Base-by-base conservation (phyloP, 2,888 invertebrate species). In the Drosophila neutralis region DNA sequence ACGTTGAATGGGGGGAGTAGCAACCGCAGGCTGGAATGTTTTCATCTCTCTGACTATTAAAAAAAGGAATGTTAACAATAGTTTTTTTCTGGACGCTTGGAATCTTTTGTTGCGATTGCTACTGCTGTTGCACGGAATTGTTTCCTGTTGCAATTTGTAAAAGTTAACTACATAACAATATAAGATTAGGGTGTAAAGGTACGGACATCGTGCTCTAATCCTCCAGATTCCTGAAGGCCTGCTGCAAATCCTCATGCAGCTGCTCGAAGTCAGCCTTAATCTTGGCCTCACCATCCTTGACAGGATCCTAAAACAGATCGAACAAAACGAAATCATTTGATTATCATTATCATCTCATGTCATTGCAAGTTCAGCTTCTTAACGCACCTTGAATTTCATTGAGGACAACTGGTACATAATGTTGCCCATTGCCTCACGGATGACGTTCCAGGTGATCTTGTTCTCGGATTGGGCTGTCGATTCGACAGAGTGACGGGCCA, bases 401-500 rank as follows among this genome's bases (percentile, higher is more conserved):
- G 98, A 98, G 91, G 98, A 98, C 83, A 99, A 95, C 93, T 99
- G 98, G 94, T 99, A 99, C 89, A 99, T 95, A 90, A 98, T 97
- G 93, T 97, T 97, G 91, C 97, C 97, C 98, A 99, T 98, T 91
- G 98, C 97, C 92, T 99, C 99, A 80, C 98, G 96, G 93, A 99
- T 99, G 63, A 97, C 97, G 91, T 96, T 96, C 99, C 99, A 99
- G 74, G 99, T 99, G 92, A 98, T 97, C 95, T 99, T 99, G 95
- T 99, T 98, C 93, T 99, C 99, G 51, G 98, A 98, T 94, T 99
- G 99, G 63, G 99, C 98, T 35, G 99, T 99, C 76, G 98, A 96
- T 94, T 99, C 99, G 2, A 99, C 99, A 1, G 99, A 97, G 93
- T 99, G 99, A 76, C 98, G 96, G 40, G 99, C 96, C 97, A 99